Evolutionary conservation across 2,113 vertebrate species (phyloP).

Genomic region (Terrapene triunguis): DNA sequence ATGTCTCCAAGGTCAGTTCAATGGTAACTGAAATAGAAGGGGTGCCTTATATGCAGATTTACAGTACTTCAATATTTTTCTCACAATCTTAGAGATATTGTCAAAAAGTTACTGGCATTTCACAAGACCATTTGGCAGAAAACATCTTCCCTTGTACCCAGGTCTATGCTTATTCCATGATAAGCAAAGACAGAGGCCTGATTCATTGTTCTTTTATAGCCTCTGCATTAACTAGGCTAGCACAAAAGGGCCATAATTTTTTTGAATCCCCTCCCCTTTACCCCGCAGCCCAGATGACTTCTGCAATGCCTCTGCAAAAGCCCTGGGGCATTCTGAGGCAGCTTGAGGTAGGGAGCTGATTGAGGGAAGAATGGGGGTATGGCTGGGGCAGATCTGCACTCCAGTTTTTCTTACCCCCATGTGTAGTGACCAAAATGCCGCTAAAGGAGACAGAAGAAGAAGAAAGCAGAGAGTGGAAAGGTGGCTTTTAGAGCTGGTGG

Average conservation of each 20-base stretch:
- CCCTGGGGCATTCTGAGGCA: neutral
- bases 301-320: neutral
- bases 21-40: neutral
- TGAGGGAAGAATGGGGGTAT: neutral
- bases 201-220: neutral
- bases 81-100: neutral
- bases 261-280: neutral
- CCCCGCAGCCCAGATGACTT: neutral
- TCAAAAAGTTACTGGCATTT: neutral
- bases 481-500: neutral
- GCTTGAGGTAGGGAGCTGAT: rapidly evolving
- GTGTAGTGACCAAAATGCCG: neutral
- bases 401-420: rapidly evolving
- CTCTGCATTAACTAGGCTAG: neutral
- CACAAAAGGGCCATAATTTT: neutral
- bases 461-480: neutral
- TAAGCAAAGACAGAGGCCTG: neutral
- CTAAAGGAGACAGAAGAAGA: neutral
- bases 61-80: neutral
- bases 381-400: neutral
- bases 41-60: neutral
- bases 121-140: neutral
- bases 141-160: no score
- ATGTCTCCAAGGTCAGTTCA: neutral
- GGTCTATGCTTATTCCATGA: no score